Conservation (phyloP, 2,797 vertebrate species). For the Denticeps clupeoides region DNA sequence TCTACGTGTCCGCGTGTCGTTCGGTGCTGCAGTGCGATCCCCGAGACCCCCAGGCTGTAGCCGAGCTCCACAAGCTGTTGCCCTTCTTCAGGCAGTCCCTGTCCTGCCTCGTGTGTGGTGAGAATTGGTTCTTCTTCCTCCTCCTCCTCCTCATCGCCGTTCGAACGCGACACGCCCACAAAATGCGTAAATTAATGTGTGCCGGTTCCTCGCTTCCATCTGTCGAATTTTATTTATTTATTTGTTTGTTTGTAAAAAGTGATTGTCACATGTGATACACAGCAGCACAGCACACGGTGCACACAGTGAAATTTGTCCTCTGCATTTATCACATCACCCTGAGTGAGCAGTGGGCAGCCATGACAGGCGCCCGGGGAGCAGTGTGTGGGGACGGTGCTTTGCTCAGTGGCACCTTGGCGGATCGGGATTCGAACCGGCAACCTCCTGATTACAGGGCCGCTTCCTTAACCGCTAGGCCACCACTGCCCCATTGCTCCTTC, state of each 20-base stretch:
- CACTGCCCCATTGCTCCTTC: conserved; percentile 2
- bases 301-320: no score
- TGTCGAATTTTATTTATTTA: neutral
- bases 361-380: no score
- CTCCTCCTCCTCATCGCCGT: conserved; percentile 1
- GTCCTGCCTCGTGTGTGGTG: conserved; percentile 92
- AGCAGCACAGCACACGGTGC: no score
- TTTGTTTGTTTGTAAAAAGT: neutral
- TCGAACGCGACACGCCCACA: no score
- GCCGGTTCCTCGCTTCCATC: conserved; percentile 1
- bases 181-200: neutral
- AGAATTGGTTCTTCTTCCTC: conserved; percentile 35
- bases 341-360: no score
- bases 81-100: conserved; percentile 95
- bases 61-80: conserved; percentile 89
- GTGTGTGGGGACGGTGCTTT: no score
- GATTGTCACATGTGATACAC: no score
- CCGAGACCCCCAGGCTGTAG: conserved; percentile 83
- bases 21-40: conserved; percentile 97
- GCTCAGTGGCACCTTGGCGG: no score
- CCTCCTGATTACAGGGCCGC: no score
- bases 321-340: no score
- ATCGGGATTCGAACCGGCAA: no score
- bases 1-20: conserved; percentile 95
- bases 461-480: no score